phyloP scores from a whole-genome alignment of 30 jellyfish, hydroid and myxozoan genomes.

The Clytia hemisphaerica region DNA sequence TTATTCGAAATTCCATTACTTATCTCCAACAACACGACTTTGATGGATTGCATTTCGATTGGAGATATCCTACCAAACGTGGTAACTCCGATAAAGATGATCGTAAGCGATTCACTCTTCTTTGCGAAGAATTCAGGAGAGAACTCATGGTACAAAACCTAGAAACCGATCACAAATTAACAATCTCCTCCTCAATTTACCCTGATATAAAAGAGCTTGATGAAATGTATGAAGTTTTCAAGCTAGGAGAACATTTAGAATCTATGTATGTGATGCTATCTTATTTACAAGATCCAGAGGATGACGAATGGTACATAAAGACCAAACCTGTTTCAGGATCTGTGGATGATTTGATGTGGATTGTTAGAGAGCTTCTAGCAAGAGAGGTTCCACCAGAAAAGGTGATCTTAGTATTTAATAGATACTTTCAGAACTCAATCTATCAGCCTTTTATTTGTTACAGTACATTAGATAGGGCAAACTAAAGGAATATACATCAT shows the following conservation, averaged over 20 bases:
- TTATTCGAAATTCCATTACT: slow-evolving; percentile 49
- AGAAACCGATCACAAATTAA: slow-evolving; percentile 48
- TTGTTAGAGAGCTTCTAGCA: no score
- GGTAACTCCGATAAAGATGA: slow-evolving; percentile 72
- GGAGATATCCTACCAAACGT: slow-evolving; percentile 78
- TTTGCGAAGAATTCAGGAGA: slow-evolving; percentile 49
- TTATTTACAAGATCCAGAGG: slow-evolving; percentile 76
- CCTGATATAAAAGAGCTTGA: slow-evolving; percentile 57
- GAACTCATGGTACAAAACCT: slow-evolving; percentile 53
- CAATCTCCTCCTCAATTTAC: slow-evolving; percentile 67
- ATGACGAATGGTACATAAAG: slow-evolving; percentile 55
- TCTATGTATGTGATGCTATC: slow-evolving; percentile 55
- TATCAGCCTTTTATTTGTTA: no score
- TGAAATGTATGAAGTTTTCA: slow-evolving; percentile 48
- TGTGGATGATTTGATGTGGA: no score
- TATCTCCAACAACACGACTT: slow-evolving; percentile 56
- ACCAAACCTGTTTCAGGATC: no score
- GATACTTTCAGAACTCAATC: no score
- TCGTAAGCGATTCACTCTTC: slow-evolving; percentile 50
- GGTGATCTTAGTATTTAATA: no score
- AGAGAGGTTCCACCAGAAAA: no score
- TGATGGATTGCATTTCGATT: slow-evolving; percentile 77
- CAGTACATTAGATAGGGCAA: no score
- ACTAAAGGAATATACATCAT: no score
- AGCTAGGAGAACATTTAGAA: slow-evolving; percentile 61